Percentiles rank a stretch among this genome's conserved stretches.
phyloP scores from a whole-genome alignment of 2,888 invertebrate species.

The Balanococcus diminutus region DNA sequence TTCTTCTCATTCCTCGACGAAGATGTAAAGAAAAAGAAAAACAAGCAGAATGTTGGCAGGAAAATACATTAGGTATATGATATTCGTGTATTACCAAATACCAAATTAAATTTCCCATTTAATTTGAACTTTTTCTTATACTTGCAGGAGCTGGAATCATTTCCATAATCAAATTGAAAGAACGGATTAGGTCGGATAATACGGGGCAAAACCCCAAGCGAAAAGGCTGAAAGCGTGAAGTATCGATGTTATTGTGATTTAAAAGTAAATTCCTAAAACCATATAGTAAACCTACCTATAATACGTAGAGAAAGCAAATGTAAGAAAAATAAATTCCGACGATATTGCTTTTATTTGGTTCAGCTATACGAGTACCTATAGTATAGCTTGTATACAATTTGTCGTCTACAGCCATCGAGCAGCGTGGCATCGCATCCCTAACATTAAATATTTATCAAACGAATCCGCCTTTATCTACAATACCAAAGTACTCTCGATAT shows the following conservation, averaged over 20 bases:
- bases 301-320: neutral
- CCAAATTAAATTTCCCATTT: neutral
- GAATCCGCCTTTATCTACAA: neutral
- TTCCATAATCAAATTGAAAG: neutral
- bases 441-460: neutral
- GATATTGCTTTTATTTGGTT: neutral
- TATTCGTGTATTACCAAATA: neutral
- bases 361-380: neutral
- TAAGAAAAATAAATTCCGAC: neutral
- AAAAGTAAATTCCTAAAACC: neutral
- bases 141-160: neutral
- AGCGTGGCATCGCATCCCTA: neutral
- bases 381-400: neutral
- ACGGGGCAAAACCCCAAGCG: neutral
- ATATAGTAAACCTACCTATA: no score
- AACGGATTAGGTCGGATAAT: neutral
- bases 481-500: neutral
- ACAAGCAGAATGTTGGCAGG: neutral
- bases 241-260: neutral
- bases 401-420: neutral
- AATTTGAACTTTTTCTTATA: neutral
- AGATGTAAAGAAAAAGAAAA: neutral
- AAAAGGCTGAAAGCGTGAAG: neutral
- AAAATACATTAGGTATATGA: neutral
- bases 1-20: neutral